These are phyloP conservation scores for Periparus ater DNA, from an alignment of 2,797 vertebrate genomes.

Conservation along the genomic window DNA sequence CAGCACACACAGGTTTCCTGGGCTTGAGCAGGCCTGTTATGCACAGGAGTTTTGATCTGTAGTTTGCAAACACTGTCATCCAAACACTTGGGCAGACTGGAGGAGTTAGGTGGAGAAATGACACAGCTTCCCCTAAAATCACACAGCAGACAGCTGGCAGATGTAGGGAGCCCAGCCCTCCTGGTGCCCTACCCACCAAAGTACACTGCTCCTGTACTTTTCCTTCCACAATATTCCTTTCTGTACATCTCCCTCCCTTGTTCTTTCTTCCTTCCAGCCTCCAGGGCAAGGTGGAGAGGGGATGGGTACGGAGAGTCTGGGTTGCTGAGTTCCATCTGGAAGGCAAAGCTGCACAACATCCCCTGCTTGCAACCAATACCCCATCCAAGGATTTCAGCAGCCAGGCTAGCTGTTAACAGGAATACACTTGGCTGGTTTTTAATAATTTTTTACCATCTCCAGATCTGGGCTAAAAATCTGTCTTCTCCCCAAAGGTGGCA, in stretches of 20 bases:
- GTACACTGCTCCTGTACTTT: neutral
- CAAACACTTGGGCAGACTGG: neutral
- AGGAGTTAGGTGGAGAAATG: neutral
- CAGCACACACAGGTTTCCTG: neutral
- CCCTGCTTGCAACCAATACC: neutral
- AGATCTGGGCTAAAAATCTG: neutral
- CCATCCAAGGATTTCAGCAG: neutral
- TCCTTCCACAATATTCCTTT: neutral
- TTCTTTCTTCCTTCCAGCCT: neutral
- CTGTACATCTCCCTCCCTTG: neutral
- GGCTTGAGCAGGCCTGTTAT: neutral
- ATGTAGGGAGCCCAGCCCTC: neutral
- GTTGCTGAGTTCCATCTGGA: neutral
- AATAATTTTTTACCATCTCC: neutral
- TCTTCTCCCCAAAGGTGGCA: neutral
- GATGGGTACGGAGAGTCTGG: neutral
- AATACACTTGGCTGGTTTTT: neutral
- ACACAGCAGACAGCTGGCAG: neutral
- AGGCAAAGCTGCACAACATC: neutral
- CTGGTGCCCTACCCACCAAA: neutral
- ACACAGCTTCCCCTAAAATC: neutral
- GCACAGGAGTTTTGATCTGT: neutral
- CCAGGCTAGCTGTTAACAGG: neutral
- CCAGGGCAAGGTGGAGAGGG: neutral
- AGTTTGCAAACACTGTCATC: neutral